A percentile compares a stretch with the other conserved stretches of the same genome.
These are phyloP conservation scores for Nyctalus aviator DNA, from an alignment of 2,797 vertebrate genomes.

Conservation along the genomic window DNA sequence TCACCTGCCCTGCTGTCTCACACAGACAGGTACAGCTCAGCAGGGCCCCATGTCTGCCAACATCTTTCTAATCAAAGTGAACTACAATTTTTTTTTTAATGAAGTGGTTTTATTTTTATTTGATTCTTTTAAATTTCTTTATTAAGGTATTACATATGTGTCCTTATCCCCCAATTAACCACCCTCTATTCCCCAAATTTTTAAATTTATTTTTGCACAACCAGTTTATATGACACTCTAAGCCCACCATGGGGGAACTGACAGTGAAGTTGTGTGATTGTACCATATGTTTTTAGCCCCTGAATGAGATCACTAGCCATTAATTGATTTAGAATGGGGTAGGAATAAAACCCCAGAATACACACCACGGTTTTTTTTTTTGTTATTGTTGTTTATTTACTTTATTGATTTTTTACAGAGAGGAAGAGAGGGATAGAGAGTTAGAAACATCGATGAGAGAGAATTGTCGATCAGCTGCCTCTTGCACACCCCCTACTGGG, in stretches of 20 bases:
- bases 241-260: not conserved
- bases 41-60: not conserved
- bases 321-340: constrained; percentile 23
- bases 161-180: too few species aligned
- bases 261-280: not conserved
- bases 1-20: not conserved
- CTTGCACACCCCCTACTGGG: too few species aligned
- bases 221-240: not conserved
- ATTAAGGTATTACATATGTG: too few species aligned
- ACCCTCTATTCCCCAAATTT: too few species aligned
- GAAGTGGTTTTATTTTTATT: too few species aligned
- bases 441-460: too few species aligned
- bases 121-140: too few species aligned
- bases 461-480: too few species aligned
- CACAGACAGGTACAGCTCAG: not conserved
- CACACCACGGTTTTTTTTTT: too few species aligned
- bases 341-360: constrained; percentile 18
- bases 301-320: not conserved
- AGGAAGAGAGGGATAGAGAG: too few species aligned
- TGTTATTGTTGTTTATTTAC: too few species aligned
- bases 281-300: not conserved
- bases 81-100: not conserved
- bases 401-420: too few species aligned
- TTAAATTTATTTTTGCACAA: not conserved
- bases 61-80: constrained; percentile 4